A percentile compares a stretch with the other conserved stretches of the same genome.
Conservation (phyloP, 2,113 vertebrate genomes). For the chimpanzee (Pan troglodytes) region NHGRI_mPanTro3-v2.1_pri NC_072412.2:62369001-62369500, state of each 20-base stretch:
- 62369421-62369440: not conserved
- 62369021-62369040: not conserved
- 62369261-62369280: not conserved
- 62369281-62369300: not conserved
- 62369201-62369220: not conserved
- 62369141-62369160: not conserved
- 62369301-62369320: not conserved
- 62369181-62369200: not conserved
- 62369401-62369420: not conserved
- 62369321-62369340: not conserved
- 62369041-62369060: not conserved
- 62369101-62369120: no score
- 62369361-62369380: not conserved
- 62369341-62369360: not conserved
- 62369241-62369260: not conserved
- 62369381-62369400: not conserved
- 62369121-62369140: no score
- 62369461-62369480: not conserved
- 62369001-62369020: not conserved
- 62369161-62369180: not conserved
- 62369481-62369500: not conserved
- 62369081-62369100: no score
- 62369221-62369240: not conserved
- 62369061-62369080: not conserved
- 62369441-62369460: not conserved